Base-by-base conservation (phyloP, 2,113 vertebrate genomes). In the Apodemus speciosus region DNA sequence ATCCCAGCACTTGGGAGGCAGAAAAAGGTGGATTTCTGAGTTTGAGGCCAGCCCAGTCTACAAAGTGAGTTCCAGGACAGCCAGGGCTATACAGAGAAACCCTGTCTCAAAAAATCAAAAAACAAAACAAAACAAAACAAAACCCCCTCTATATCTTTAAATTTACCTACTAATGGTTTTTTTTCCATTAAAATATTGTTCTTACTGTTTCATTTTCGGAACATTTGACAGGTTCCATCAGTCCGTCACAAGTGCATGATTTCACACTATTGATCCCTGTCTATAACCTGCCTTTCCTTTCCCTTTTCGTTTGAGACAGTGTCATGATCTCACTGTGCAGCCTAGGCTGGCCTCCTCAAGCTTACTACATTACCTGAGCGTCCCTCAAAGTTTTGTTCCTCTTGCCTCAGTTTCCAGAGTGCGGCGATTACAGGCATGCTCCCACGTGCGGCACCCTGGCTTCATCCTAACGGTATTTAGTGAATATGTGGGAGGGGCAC, bases 201-300 rank as follows among this genome's bases (percentile, higher is more conserved):
- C 49, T 93, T 71, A 91, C 3, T 40, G 9, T 81, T 96, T 38
- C 85, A 43, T 91, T 93, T 96, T 89, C 75, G 68, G 40, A 79
- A 66, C 58, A 71, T 62, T 90, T 94, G 43, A 85, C 0, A 71
- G 10, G 86, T 81, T 69, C 15, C 84, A 49, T 30, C 71, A 88
- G 53, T 91, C 32, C 66, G 88, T 89, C 86, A 40, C 15, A 86
- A 30, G 62, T 62, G 32, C 40, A 60, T 49, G 62, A 56, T 56
- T 16, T 56, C 53, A 56, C 15, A 56, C 14, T 16, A 14, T 16
- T 56, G 53, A 69, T 69, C 53, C 38, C 30, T n/a, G n/a, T 58
- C 25, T 89, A 38, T n/a, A 60, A 75, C 46, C 27, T 88, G 46
- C 20, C 46, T 86, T 93, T 75, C 85, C 40, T 68, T 85, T 79